A percentile compares a stretch with the other conserved stretches of the same genome.
Evolutionary conservation across 2,113 vertebrate genomes (phyloP).

Genomic region (Callithrix jacchus): DNA sequence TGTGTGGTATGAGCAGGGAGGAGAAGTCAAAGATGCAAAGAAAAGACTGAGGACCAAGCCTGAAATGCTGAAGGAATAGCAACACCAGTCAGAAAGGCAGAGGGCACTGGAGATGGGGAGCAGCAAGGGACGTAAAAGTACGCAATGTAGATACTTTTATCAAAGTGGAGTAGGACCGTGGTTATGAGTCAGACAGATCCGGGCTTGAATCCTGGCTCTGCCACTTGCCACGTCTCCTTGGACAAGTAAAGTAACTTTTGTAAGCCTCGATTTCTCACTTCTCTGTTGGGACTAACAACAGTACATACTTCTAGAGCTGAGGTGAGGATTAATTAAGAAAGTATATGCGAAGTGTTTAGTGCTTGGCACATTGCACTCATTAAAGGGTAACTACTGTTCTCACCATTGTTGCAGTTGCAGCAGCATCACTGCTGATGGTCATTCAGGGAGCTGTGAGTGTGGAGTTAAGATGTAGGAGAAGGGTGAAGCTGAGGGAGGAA

Average conservation of each 20-base stretch:
- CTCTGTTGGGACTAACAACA: neutral
- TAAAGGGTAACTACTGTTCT: neutral
- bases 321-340: neutral
- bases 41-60: neutral
- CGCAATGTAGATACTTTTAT: rapidly evolving
- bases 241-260: neutral
- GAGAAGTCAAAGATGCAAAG: neutral
- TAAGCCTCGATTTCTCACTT: neutral
- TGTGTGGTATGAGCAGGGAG: neutral
- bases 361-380: neutral
- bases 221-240: neutral
- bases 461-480: neutral
- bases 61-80: neutral
- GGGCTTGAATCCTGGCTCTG: neutral
- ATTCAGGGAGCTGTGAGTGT: neutral
- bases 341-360: neutral
- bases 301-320: neutral
- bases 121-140: rapidly evolving
- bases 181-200: neutral
- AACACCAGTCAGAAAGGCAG: neutral
- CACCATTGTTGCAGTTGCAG: neutral
- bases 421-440: neutral
- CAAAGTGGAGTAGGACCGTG: neutral
- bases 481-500: neutral
- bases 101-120: neutral